These are phyloP conservation scores for Perognathus longimembris DNA, from an alignment of 2,113 vertebrate genomes.

Conservation along the genomic window DNA sequence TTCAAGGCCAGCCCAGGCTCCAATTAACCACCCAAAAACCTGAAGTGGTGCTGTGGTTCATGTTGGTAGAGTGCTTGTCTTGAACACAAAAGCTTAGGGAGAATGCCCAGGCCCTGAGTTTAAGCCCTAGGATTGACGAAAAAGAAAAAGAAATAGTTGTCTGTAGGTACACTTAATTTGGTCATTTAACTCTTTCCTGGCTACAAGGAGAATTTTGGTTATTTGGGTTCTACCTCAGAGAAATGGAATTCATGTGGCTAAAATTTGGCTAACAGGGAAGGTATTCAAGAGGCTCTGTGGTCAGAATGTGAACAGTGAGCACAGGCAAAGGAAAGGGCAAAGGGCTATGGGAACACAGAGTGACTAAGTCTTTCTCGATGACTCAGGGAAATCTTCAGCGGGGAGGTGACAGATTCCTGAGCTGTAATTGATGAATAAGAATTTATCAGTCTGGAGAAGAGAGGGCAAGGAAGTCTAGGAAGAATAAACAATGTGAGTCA, in stretches of 20 bases:
- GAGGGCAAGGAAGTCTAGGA: constrained; percentile 52
- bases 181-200: background rate
- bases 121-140: background rate
- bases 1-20: too few species aligned
- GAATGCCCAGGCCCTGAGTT: too few species aligned
- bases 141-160: background rate
- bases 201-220: background rate
- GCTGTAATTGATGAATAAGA: constrained; percentile 57
- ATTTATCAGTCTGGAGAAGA: constrained; percentile 25
- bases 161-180: background rate
- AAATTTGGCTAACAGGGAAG: background rate
- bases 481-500: constrained; percentile 52
- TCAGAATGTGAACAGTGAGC: background rate
- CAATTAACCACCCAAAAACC: too few species aligned
- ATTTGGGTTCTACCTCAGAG: background rate
- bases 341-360: constrained; percentile 1
- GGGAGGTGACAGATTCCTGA: constrained; percentile 53
- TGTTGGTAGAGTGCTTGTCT: too few species aligned
- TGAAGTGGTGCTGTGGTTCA: too few species aligned
- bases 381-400: constrained; percentile 52
- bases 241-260: constrained; percentile 1
- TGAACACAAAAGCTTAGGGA: too few species aligned
- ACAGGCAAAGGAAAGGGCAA: constrained; percentile 9
- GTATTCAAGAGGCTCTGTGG: constrained; percentile 3
- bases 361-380: constrained; percentile 56